Evolutionary conservation across 2,113 vertebrate species (phyloP), one percentile per base, ranked within the genome.

Genomic region (Oreochromis aureus): DNA sequence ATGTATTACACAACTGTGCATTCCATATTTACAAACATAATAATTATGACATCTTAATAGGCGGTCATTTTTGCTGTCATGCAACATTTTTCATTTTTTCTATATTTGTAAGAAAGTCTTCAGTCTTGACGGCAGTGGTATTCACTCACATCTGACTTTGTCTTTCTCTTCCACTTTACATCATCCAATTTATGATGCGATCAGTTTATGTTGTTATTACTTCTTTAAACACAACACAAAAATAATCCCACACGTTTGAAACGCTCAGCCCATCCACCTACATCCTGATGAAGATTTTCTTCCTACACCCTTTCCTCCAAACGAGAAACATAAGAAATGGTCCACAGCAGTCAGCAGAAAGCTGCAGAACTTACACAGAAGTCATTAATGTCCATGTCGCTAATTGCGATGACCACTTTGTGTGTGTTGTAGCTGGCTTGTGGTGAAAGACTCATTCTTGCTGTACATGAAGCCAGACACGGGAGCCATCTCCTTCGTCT

Each of bases 381-480:
- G 41, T 88, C 30, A 5, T 78, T 36, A 1, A 81, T 66, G 5
- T n/a, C 36, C 6, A 58, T 44, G 15, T 27, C 30, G 10, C 63
- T 58, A 0, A 46, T 41, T 12, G 79, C 8, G 15, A 27, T 27
- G 1, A 3, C 55, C 41, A 0, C 69, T 63, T 56, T 92, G 32
- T 87, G 34, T 87, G 36, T 55, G n/a, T 22, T 93, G 8, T 88
- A 99, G 99, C 94, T 99, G 98, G 98, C 92, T 99, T 94, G 97
- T 98, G 86, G 97, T 99, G 93, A 99, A 99, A 93, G 99, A 99
- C 85, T 99, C 99, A 0, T 99, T 98, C 88, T 93, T 99, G 86
- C 55, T 99, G 76, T 99, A 99, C 91, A 97, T 99, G 97, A 99
- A 99, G 81, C 97, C 97, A 0, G 99, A 99, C 93, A 96, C 96